Evolutionary conservation across 2,888 invertebrate species (phyloP).

Genomic region (Meiosimyza decipiens): DNA sequence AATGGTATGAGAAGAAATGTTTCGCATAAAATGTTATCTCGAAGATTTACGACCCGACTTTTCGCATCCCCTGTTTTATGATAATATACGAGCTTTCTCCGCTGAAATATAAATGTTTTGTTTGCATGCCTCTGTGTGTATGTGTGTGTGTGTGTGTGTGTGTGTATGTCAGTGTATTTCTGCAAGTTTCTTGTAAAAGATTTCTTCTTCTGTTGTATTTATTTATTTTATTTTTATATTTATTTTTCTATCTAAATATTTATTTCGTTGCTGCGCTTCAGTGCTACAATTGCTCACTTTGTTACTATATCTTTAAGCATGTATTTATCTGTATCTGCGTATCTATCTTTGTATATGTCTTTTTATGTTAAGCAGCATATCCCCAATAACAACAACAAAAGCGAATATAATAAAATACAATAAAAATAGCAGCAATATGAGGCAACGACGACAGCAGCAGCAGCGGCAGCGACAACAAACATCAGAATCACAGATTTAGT

Average conservation of each 20-base stretch:
- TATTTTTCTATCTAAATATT: slow-evolving; percentile 48
- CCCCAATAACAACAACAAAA: too few species aligned
- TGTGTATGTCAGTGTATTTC: slow-evolving; percentile 35
- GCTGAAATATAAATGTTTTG: slow-evolving; percentile 64
- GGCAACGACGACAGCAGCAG: not conserved
- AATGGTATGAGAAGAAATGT: slow-evolving; percentile 61
- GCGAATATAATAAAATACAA: slow-evolving; percentile 11
- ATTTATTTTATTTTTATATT: slow-evolving; percentile 28
- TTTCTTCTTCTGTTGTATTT: slow-evolving; percentile 15
- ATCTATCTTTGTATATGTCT: slow-evolving; percentile 16
- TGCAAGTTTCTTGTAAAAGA: slow-evolving; percentile 10
- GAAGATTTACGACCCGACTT: slow-evolving; percentile 69
- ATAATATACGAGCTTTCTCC: slow-evolving; percentile 68
- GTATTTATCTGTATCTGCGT: slow-evolving; percentile 7
- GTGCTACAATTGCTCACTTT: slow-evolving; percentile 56
- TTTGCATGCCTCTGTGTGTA: slow-evolving; percentile 52
- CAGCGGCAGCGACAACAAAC: not conserved
- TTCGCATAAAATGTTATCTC: slow-evolving; percentile 69
- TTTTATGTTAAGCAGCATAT: too few species aligned
- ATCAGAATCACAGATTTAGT: not conserved
- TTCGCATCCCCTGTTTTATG: slow-evolving; percentile 66
- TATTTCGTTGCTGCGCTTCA: slow-evolving; percentile 57
- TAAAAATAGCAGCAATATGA: slow-evolving; percentile 16
- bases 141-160: slow-evolving; percentile 45
- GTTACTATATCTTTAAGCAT: slow-evolving; percentile 24